Evolutionary conservation across 2,888 invertebrate species (phyloP).

Genomic region (Rhogogaster chlorosoma): DNA sequence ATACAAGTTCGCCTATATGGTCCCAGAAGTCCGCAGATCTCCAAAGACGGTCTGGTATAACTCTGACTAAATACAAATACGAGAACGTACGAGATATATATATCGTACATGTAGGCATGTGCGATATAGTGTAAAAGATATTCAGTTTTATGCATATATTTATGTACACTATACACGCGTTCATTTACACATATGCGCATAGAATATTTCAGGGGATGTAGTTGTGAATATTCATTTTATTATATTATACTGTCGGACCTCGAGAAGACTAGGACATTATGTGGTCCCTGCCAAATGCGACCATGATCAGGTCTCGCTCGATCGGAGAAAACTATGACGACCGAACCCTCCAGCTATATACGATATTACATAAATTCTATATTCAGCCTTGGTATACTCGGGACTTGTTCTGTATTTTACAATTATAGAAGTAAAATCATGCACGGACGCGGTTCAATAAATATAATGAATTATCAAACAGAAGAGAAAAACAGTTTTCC

Average conservation of each 20-base stretch:
- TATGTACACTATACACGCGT: neutral
- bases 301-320: conserved; percentile 33
- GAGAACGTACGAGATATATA: neutral
- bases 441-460: neutral
- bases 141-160: neutral
- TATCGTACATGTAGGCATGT: neutral
- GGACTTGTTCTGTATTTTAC: neutral
- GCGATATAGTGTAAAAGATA: neutral
- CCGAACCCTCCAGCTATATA: conserved; percentile 11
- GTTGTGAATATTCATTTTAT: neutral
- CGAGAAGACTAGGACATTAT: neutral
- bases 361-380: conserved; percentile 7
- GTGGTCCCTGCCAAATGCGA: conserved; percentile 27
- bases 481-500: neutral
- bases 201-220: neutral
- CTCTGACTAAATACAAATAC: conserved; percentile 34
- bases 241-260: neutral
- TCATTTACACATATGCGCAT: neutral
- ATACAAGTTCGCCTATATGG: conserved; percentile 61
- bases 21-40: conserved; percentile 60
- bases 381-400: neutral
- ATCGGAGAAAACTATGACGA: conserved; percentile 40
- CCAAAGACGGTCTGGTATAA: conserved; percentile 61
- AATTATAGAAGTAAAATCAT: neutral
- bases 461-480: neutral